Evolutionary conservation across 2,888 invertebrate species (phyloP).

Genomic region (Clepsis dumicolana): DNA sequence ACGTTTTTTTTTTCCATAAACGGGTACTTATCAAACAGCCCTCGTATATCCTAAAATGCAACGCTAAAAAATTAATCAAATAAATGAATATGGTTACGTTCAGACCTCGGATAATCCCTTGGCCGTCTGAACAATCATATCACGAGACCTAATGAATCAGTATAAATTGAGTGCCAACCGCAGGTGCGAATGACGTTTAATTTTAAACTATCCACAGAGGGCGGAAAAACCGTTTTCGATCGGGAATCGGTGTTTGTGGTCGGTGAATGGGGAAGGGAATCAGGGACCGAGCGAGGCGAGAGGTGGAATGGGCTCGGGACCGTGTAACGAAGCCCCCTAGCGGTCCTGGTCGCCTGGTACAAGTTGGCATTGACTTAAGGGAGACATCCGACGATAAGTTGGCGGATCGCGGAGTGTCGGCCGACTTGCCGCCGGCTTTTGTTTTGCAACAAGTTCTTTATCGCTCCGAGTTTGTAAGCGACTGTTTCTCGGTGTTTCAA

Average conservation of each 20-base stretch:
- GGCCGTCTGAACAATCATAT: slow-evolving; percentile 67
- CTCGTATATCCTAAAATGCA: not conserved
- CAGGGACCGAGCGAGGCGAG: slow-evolving; percentile 48
- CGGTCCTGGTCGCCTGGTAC: slow-evolving; percentile 72
- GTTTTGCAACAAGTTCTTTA: slow-evolving; percentile 38
- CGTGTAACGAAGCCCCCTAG: slow-evolving; percentile 64
- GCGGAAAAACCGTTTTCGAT: slow-evolving; percentile 80
- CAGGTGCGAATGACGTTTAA: slow-evolving; percentile 81
- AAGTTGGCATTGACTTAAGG: slow-evolving; percentile 84
- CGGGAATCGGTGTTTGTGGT: slow-evolving; percentile 62
- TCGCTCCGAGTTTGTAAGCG: not conserved
- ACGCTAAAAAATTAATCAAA: not conserved
- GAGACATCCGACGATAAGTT: slow-evolving; percentile 66
- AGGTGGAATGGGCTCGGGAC: slow-evolving; percentile 48
- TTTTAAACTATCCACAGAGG: slow-evolving; percentile 80
- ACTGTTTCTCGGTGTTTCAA: not conserved
- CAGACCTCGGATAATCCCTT: slow-evolving; percentile 73
- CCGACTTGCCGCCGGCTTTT: slow-evolving; percentile 37
- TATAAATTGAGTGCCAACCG: slow-evolving; percentile 82
- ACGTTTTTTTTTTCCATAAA: too few relatives aligned
- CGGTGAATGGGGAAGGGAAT: slow-evolving; percentile 45
- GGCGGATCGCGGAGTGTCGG: slow-evolving; percentile 50
- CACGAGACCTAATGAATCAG: slow-evolving; percentile 78
- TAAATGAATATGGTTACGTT: slow-evolving; percentile 76
- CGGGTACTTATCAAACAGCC: too few relatives aligned